A percentile compares a stretch with the other conserved stretches of the same genome.
These are phyloP conservation scores for Engraulis encrasicolus DNA, from an alignment of 2,113 vertebrate species.

Conservation along the genomic window DNA sequence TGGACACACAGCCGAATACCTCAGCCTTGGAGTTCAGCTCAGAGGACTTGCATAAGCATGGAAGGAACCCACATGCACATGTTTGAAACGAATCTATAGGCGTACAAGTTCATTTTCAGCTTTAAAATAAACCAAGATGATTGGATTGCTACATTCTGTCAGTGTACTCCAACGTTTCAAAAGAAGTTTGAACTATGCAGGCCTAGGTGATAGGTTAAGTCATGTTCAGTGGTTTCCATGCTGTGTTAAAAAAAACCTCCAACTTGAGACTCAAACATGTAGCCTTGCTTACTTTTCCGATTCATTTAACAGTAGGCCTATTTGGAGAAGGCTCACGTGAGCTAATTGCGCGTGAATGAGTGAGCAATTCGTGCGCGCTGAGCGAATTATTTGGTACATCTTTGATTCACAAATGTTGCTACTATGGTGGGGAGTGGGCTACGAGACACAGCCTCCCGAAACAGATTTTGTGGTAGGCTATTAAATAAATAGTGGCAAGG, in stretches of 20 bases:
- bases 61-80: slow-evolving; percentile 20
- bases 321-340: neutral
- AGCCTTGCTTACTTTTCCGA: neutral
- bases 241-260: neutral
- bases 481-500: slow-evolving; percentile 4
- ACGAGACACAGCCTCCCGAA: neutral
- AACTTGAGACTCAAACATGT: neutral
- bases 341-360: neutral
- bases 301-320: neutral
- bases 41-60: slow-evolving; percentile 26
- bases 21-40: neutral
- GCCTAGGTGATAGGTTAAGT: neutral
- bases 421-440: neutral
- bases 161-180: neutral
- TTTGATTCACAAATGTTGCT: neutral
- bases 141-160: neutral
- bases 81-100: slow-evolving; percentile 20
- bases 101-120: slow-evolving; percentile 25
- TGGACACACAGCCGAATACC: slow-evolving; percentile 5
- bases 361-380: neutral
- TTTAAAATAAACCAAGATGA: slow-evolving; percentile 44
- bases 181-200: neutral
- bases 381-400: neutral
- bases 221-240: neutral
- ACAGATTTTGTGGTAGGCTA: neutral